A percentile compares a stretch with the other conserved stretches of the same genome.
phyloP scores from a whole-genome alignment of 2,797 vertebrate species.

The Anabas testudineus region DNA sequence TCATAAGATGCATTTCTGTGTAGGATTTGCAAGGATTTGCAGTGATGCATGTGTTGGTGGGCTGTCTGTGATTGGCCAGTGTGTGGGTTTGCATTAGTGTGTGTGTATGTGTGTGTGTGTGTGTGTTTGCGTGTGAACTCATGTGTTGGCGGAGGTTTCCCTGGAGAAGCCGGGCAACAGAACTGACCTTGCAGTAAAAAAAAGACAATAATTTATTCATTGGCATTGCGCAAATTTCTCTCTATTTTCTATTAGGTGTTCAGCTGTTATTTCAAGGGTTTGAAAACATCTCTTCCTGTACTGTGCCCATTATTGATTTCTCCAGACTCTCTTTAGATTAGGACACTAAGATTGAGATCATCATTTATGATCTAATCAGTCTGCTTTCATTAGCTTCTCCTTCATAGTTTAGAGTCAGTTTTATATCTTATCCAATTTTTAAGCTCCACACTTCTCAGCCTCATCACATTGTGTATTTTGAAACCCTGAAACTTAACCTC shows the following conservation, averaged over 20 bases:
- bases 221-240: conserved; percentile 69
- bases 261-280: conserved; percentile 63
- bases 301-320: conserved; percentile 69
- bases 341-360: conserved; percentile 65
- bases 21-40: conserved; percentile 54
- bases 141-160: conserved; percentile 72
- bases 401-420: conserved; percentile 26
- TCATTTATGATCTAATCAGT: conserved; percentile 70
- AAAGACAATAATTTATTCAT: conserved; percentile 76
- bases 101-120: conserved; percentile 43
- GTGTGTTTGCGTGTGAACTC: conserved; percentile 49
- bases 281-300: conserved; percentile 44
- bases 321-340: conserved; percentile 56
- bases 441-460: conserved; percentile 29
- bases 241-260: conserved; percentile 58
- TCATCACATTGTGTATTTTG: conserved; percentile 57
- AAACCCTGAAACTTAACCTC: conserved; percentile 56
- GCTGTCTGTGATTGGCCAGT: conserved; percentile 59
- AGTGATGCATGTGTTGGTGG: conserved; percentile 57
- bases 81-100: conserved; percentile 57
- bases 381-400: conserved; percentile 49
- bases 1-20: conserved; percentile 44
- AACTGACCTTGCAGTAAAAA: conserved; percentile 77
- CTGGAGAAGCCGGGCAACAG: conserved; percentile 68
- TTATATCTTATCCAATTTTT: conserved; percentile 15